A percentile compares a stretch with the other conserved stretches of the same genome.
These are phyloP conservation scores for Digitonthophagus gazella DNA, from an alignment of 2,888 invertebrate genomes.

Conservation along the genomic window DNA sequence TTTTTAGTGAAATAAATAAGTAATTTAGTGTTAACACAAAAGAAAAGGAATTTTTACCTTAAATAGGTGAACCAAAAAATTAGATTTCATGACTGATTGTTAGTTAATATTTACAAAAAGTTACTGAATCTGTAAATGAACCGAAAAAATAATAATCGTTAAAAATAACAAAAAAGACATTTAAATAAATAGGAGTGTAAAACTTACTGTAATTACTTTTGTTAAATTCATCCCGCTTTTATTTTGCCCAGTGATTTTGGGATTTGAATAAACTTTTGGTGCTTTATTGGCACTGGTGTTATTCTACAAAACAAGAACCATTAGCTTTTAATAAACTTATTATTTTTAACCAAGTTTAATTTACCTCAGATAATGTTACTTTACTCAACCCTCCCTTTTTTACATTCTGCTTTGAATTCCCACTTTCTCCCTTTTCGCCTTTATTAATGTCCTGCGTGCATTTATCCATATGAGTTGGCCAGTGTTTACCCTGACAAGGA, in stretches of 20 bases:
- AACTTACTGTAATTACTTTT: not conserved
- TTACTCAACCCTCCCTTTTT: not conserved
- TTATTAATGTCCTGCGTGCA: slow-evolving; percentile 53
- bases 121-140: not conserved
- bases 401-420: not conserved
- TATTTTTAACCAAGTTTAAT: not conserved
- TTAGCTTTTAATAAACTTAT: no score
- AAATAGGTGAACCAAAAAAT: no score
- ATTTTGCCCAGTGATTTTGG: not conserved
- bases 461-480: slow-evolving; percentile 70
- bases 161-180: not conserved
- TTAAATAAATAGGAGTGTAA: not conserved
- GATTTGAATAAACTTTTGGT: not conserved
- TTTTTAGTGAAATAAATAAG: no score
- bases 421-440: not conserved
- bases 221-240: not conserved
- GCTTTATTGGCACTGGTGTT: not conserved
- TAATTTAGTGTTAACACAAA: no score
- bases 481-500: slow-evolving; percentile 83
- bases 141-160: not conserved
- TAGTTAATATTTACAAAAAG: no score
- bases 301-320: not conserved
- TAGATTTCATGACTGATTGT: no score
- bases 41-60: no score
- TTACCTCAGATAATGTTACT: not conserved